Conservation (phyloP, 2,113 vertebrate genomes). For the Vombatus ursinus region DNA sequence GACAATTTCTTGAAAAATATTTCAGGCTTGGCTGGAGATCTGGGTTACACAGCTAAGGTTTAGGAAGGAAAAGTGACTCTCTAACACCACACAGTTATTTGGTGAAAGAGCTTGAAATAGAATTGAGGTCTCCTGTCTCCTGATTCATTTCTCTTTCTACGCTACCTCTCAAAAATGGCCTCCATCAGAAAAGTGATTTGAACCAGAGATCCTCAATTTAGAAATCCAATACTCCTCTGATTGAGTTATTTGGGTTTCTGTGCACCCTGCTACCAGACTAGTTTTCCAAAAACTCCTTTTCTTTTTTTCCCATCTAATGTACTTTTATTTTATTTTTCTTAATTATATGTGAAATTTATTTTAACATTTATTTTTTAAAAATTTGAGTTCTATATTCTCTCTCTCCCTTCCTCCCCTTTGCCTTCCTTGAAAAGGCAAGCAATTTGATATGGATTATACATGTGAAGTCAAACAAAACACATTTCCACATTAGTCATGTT, state of each 20-base stretch:
- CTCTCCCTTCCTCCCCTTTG: neutral
- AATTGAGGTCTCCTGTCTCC: neutral
- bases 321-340: neutral
- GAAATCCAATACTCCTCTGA: neutral
- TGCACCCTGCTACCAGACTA: neutral
- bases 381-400: neutral
- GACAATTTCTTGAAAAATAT: neutral
- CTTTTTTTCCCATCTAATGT: neutral
- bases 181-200: neutral
- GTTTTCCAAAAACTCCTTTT: neutral
- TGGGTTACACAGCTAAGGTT: neutral
- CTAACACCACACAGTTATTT: neutral
- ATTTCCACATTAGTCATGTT: neutral
- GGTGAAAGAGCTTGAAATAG: neutral
- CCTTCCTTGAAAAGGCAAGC: neutral
- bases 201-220: neutral
- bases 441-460: neutral
- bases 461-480: neutral
- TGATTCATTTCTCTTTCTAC: neutral
- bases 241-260: neutral
- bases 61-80: neutral
- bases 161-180: neutral
- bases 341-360: neutral
- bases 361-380: neutral
- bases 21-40: neutral